Conservation (phyloP, 1,140 invertebrate genomes). For the Eufriesea mexicana region DNA sequence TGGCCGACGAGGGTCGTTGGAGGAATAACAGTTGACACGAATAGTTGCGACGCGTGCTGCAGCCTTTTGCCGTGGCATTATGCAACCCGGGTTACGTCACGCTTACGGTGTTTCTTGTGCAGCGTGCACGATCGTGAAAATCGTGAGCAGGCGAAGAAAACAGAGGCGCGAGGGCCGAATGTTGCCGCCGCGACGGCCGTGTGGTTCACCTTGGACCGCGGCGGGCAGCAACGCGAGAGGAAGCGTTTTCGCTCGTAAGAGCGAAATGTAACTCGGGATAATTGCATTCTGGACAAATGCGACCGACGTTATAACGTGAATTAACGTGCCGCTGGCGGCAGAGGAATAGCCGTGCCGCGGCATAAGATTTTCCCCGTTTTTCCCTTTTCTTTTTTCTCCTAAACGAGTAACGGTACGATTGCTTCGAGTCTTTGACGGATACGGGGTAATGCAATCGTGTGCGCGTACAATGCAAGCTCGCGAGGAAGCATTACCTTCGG, state of each 20-base stretch:
- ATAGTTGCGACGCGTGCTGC: constrained; percentile 58
- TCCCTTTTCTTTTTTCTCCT: not conserved
- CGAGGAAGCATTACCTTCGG: too few species aligned
- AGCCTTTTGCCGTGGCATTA: constrained; percentile 57
- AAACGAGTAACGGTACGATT: not conserved
- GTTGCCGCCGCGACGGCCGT: constrained; percentile 2
- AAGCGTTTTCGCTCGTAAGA: not conserved
- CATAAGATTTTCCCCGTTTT: not conserved
- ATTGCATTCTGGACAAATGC: not conserved
- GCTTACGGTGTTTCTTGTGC: constrained; percentile 55
- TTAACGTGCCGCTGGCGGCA: not conserved
- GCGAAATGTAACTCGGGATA: not conserved
- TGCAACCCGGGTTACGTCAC: constrained; percentile 68
- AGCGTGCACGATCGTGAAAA: constrained; percentile 43
- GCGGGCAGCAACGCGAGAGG: constrained; percentile 15
- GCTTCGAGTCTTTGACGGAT: not conserved
- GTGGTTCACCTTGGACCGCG: constrained; percentile 47
- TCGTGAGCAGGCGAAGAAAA: not conserved
- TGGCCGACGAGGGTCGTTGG: constrained; percentile 55
- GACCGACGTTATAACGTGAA: not conserved
- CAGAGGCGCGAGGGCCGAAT: constrained; percentile 12
- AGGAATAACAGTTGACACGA: constrained; percentile 74
- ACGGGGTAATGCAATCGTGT: too few species aligned
- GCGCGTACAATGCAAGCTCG: too few species aligned
- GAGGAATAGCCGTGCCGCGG: too few species aligned